Percentiles rank a stretch among this genome's conserved stretches.
Evolutionary conservation across 1,140 invertebrate species (phyloP).

Genomic region (Psilanteris sp.): DNA sequence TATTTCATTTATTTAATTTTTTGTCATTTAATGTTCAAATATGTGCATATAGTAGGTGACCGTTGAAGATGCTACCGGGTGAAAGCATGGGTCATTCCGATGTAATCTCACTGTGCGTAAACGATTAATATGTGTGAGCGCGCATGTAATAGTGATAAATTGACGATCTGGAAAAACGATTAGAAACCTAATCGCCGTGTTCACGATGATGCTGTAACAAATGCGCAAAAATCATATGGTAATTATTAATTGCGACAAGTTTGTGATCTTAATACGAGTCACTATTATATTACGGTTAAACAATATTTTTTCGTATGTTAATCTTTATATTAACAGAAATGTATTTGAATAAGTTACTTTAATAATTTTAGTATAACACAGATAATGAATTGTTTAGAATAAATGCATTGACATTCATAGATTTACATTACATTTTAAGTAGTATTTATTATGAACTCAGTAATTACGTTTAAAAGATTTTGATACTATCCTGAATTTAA

Average conservation of each 20-base stretch:
- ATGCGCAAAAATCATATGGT: conserved; percentile 18
- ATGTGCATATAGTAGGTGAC: conserved; percentile 62
- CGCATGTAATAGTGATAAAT: conserved; percentile 52
- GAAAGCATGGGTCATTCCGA: conserved; percentile 71
- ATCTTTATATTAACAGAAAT: no score
- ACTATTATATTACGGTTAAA: not conserved
- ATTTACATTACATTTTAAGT: no score
- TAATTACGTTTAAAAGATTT: no score
- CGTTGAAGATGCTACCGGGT: conserved; percentile 68
- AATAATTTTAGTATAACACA: no score
- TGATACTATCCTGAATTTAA: no score
- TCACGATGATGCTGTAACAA: not conserved
- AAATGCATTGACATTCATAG: no score
- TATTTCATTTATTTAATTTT: conserved; percentile 30
- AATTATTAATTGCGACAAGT: conserved; percentile 57
- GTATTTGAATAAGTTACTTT: no score
- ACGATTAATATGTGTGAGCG: not conserved
- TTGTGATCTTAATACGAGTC: no score
- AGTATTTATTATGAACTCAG: no score
- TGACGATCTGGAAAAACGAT: conserved; percentile 47
- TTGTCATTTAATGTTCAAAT: conserved; percentile 55
- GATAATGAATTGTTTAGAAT: no score
- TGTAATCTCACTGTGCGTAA: conserved; percentile 24
- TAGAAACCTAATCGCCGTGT: conserved; percentile 38
- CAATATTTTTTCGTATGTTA: not conserved